These are phyloP conservation scores for Coleophora deauratella DNA, from an alignment of 2,888 invertebrate genomes.

Conservation along the genomic window DNA sequence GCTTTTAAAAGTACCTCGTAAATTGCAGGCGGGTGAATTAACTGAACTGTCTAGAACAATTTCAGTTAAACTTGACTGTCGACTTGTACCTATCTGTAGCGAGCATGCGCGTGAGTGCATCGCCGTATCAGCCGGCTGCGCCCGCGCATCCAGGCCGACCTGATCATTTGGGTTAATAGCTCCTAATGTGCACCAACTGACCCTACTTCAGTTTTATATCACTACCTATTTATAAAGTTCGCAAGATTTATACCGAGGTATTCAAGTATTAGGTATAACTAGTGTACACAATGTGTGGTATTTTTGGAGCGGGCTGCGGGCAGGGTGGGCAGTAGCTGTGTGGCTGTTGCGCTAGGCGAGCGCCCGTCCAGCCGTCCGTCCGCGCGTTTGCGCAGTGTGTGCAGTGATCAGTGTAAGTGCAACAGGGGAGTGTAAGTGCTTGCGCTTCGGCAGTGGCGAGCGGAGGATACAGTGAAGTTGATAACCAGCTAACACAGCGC, in stretches of 20 bases:
- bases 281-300: conserved; percentile 66
- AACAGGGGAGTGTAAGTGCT: conserved; percentile 56
- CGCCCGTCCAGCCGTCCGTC: conserved; percentile 35
- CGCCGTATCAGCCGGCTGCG: background rate
- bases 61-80: background rate
- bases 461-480: conserved; percentile 40
- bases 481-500: conserved; percentile 30
- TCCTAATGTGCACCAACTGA: conserved; percentile 18
- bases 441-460: conserved; percentile 43
- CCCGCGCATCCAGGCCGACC: conserved; percentile 21
- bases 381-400: conserved; percentile 21
- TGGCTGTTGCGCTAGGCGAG: conserved; percentile 40
- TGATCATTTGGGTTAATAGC: conserved; percentile 33
- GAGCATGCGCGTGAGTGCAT: background rate
- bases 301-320: conserved; percentile 52
- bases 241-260: conserved; percentile 51
- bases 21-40: background rate
- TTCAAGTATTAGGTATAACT: conserved; percentile 44
- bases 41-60: background rate
- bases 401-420: conserved; percentile 35
- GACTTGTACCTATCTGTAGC: background rate
- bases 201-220: conserved; percentile 20
- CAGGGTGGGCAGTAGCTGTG: conserved; percentile 41
- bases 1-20: too few relatives aligned
- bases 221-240: conserved; percentile 48